Conservation (phyloP, 2,113 vertebrate genomes). For the Phrynosoma platyrhinos region DNA sequence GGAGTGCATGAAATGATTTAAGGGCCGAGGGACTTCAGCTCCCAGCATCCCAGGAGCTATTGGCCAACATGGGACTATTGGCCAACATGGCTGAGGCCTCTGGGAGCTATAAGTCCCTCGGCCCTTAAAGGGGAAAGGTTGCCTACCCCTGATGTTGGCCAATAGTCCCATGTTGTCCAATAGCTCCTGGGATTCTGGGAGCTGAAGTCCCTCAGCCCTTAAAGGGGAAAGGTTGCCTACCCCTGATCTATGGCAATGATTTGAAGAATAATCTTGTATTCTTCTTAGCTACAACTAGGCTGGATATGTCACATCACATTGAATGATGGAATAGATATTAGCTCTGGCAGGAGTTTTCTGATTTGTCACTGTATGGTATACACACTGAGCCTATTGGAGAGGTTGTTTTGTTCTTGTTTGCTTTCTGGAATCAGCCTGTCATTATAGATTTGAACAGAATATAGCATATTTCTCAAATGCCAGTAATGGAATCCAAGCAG, state of each 20-base stretch:
- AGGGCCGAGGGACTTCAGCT: too few species aligned
- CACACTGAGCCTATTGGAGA: neutral
- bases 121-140: too few species aligned
- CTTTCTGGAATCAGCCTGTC: slow-evolving; percentile 17
- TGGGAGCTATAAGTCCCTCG: too few species aligned
- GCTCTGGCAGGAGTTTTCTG: neutral
- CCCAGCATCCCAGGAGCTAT: too few species aligned
- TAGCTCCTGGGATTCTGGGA: too few species aligned
- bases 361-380: neutral
- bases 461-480: neutral
- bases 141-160: too few species aligned
- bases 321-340: slow-evolving; percentile 1
- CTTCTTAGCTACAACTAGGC: neutral
- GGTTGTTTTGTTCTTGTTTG: slow-evolving; percentile 5
- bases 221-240: too few species aligned
- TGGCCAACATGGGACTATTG: too few species aligned
- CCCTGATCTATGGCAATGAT: neutral
- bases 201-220: too few species aligned
- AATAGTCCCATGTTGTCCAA: too few species aligned
- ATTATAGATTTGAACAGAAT: slow-evolving; percentile 20
- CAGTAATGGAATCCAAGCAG: slow-evolving; percentile 8
- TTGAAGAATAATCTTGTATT: neutral
- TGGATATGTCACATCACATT: neutral
- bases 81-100: too few species aligned
- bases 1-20: neutral